Percentiles rank a stretch among this genome's conserved stretches.
Evolutionary conservation across 2,888 invertebrate species (phyloP).

Genomic region (Hypolimnas misippus): DNA sequence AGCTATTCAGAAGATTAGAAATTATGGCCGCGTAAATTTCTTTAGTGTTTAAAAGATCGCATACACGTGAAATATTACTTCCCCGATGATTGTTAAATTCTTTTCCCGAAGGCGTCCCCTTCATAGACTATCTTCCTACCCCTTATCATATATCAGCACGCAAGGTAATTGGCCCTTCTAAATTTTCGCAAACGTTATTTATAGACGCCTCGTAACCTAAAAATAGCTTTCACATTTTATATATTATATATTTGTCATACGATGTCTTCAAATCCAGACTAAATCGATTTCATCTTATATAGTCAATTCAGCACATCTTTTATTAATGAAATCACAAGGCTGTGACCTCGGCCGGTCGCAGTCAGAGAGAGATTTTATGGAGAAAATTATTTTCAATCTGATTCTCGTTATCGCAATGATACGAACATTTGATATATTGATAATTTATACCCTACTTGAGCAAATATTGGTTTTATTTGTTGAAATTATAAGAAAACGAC

Average conservation of each 20-base stretch:
- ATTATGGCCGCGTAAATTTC: too few relatives aligned
- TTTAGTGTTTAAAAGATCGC: too few relatives aligned
- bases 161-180: too few relatives aligned
- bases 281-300: constrained; percentile 3
- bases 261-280: not conserved
- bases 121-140: too few relatives aligned
- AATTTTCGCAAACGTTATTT: too few relatives aligned
- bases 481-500: not conserved
- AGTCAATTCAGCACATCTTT: constrained; percentile 22
- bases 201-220: too few relatives aligned
- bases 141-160: too few relatives aligned
- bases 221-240: too few relatives aligned
- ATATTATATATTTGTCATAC: not conserved
- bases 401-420: constrained; percentile 15
- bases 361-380: constrained; percentile 18
- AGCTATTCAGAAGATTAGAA: too few relatives aligned
- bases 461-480: not conserved
- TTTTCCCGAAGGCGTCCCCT: too few relatives aligned
- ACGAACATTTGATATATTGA: constrained; percentile 12
- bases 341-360: constrained; percentile 5
- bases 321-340: constrained; percentile 24
- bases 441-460: constrained; percentile 1
- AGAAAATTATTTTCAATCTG: constrained; percentile 26
- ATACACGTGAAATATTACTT: too few relatives aligned
- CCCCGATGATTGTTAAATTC: too few relatives aligned